Evolutionary conservation across 1,140 invertebrate species (phyloP), one percentile per base, ranked within the genome.

Genomic region (Lethrus apterus): DNA sequence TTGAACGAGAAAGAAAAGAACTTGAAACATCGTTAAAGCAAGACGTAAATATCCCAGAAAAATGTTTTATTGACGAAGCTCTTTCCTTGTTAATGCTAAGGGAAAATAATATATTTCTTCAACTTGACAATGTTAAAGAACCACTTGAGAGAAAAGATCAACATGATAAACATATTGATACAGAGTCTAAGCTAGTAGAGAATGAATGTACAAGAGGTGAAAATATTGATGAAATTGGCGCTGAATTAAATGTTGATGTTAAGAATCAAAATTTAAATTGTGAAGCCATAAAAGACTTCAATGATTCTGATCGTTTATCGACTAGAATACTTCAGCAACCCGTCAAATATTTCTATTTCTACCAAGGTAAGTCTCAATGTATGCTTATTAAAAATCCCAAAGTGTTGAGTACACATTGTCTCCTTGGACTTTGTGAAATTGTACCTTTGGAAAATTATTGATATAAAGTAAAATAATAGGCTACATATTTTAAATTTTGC

Each of bases 51-150:
- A 81, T 78, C 50, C 84, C 88, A 2, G 91, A 94, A 70, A 75
- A 80, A 54, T 80, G 83, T 57, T 95, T 91, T 60, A 81, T 94
- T 50, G 78, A 93, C 59, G 76, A 89, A 66, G 90, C 90, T 21
- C 67, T 89, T 13, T 57, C 72, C 17, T 72, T 80, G 58, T 67
- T 89, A 5, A 66, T 71, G 44, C 64, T 69, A 54, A 62, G 75
- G 54, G 65, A 65, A 17, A 42, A 29, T 15, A 14, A 11, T 1
- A 11, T 42, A 7, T 30, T 42, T 29, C 24, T 2, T 15, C 7
- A 56, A 44, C 13, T 34, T 35, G 17, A 43, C 18, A 50, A 31
- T 18, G 29, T 56, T 15, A 10, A 36, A 35, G 8, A 3, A 18
- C 1, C 13, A 10, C 15, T 34, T 18, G 32, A 13, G 4, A 34